phyloP scores from a whole-genome alignment of 2,888 invertebrate species.

The Thalpophila matura region DNA sequence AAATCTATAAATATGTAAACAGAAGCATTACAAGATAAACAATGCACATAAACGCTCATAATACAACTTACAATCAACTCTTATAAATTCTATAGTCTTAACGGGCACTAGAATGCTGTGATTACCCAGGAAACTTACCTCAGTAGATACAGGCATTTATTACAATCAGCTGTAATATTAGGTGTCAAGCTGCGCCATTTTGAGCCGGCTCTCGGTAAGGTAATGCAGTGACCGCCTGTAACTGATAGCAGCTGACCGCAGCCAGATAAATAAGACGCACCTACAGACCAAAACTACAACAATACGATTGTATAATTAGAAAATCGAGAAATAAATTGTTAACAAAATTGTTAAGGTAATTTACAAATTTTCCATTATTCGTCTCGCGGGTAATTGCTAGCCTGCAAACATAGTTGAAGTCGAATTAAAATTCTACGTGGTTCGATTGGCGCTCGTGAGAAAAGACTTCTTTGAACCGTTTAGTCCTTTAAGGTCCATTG shows the following conservation, averaged over 20 bases:
- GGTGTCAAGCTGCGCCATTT: conserved; percentile 33
- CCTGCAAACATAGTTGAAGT: conserved; percentile 4
- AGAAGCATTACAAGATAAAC: conserved; percentile 30
- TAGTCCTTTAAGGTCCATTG: conserved; percentile 40
- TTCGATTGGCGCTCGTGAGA: conserved; percentile 26
- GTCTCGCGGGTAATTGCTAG: conserved; percentile 6
- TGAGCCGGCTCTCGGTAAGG: conserved; percentile 36
- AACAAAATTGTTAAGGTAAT: conserved; percentile 22
- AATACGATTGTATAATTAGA: conserved; percentile 37
- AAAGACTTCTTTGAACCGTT: conserved; percentile 39
- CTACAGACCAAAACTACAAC: conserved; percentile 44
- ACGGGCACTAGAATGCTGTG: conserved; percentile 16
- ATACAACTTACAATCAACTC: conserved; percentile 21
- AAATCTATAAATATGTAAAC: conserved; percentile 34
- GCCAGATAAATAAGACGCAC: conserved; percentile 53
- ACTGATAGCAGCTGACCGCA: conserved; percentile 71
- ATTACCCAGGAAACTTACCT: conserved; percentile 15
- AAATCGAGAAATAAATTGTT: conserved; percentile 19
- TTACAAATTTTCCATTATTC: conserved; percentile 40
- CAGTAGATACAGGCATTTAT: conserved; percentile 23
- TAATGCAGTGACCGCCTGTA: conserved; percentile 59
- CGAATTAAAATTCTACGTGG: conserved; percentile 39
- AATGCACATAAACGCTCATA: conserved; percentile 23
- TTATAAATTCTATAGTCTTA: conserved; percentile 17
- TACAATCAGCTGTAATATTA: conserved; percentile 42